Conservation (phyloP, 2,797 vertebrate genomes). For the Acipenser transmontanus region DNA sequence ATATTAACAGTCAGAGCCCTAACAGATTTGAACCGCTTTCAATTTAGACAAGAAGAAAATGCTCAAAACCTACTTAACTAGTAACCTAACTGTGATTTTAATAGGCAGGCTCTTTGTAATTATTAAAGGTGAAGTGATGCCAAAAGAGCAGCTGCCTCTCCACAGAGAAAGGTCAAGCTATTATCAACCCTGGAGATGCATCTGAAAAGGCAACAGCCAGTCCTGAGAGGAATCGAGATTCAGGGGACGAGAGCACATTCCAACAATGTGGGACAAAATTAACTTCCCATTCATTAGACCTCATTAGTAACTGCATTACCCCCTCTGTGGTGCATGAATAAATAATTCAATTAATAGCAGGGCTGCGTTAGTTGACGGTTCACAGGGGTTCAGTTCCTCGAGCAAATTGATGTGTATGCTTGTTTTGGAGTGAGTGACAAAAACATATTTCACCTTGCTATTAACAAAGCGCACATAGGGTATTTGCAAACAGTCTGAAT, state of each 20-base stretch:
- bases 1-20: too few species aligned
- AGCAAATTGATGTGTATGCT: conserved; percentile 20
- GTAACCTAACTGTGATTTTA: conserved; percentile 17
- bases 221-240: conserved; percentile 26
- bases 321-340: conserved; percentile 32
- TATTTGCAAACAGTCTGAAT: too few species aligned
- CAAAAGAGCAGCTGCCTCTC: conserved; percentile 26
- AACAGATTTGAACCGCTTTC: not conserved
- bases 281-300: conserved; percentile 41
- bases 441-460: conserved; percentile 29
- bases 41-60: not conserved
- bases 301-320: conserved; percentile 42
- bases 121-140: conserved; percentile 18
- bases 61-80: conserved; percentile 6
- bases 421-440: conserved; percentile 25
- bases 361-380: conserved; percentile 25
- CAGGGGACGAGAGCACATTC: conserved; percentile 24
- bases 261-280: conserved; percentile 37
- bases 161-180: conserved; percentile 38
- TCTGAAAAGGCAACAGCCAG: conserved; percentile 20
- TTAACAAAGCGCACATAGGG: conserved; percentile 1
- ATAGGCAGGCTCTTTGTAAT: conserved; percentile 9
- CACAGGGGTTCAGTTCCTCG: conserved; percentile 18
- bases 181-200: conserved; percentile 26
- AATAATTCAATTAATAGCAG: conserved; percentile 35